Percentiles rank a stretch among this genome's conserved stretches.
Evolutionary conservation across 2,888 invertebrate genomes (phyloP).

Genomic region (Spodoptera littoralis): DNA sequence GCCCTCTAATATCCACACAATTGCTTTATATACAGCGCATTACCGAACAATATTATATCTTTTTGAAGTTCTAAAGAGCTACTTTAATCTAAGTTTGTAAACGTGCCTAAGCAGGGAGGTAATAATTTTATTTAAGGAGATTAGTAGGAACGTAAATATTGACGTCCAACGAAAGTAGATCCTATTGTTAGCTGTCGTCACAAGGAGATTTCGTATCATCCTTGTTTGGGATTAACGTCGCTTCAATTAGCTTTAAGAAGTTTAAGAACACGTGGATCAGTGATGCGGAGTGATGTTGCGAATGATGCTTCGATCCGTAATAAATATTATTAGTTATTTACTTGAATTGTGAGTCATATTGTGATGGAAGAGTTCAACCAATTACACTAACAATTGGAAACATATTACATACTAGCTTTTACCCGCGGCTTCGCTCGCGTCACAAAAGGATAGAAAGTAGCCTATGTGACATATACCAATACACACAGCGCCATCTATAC

Average conservation of each 20-base stretch:
- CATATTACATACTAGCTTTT: too few species aligned
- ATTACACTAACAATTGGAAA: too few species aligned
- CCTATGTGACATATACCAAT: too few species aligned
- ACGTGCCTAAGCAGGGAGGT: conserved; percentile 27
- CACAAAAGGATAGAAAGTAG: too few species aligned
- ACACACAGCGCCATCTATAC: too few species aligned
- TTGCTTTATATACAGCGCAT: conserved; percentile 22
- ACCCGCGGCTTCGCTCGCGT: too few species aligned
- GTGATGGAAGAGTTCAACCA: too few species aligned
- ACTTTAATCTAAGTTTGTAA: conserved; percentile 44
- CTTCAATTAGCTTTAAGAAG: conserved; percentile 8
- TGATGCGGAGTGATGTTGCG: too few species aligned
- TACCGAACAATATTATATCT: conserved; percentile 27
- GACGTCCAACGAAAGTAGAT: conserved; percentile 12
- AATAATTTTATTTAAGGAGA: conserved; percentile 51
- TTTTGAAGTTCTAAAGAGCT: conserved; percentile 52
- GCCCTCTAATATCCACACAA: conserved; percentile 25
- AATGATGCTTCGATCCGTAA: too few species aligned
- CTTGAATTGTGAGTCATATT: too few species aligned
- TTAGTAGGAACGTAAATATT: conserved; percentile 43
- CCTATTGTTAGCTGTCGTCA: conserved; percentile 23
- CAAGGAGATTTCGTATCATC: conserved; percentile 20
- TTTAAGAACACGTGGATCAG: too few species aligned
- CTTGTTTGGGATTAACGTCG: conserved; percentile 23
- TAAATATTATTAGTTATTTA: too few species aligned